Evolutionary conservation across 2,113 vertebrate species (phyloP).

Genomic region (Tyto alba): DNA sequence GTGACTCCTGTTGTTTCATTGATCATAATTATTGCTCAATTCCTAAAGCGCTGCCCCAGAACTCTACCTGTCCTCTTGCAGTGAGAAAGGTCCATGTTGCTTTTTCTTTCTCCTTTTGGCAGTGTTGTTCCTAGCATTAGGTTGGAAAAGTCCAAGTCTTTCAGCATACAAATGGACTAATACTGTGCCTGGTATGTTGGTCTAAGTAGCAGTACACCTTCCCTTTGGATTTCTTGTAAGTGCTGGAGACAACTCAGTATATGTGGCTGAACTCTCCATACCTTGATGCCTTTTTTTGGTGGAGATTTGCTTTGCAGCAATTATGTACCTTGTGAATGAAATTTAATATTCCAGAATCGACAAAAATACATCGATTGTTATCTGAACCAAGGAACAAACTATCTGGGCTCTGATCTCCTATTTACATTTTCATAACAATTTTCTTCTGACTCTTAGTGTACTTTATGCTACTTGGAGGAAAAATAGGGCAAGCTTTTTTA

Average conservation of each 20-base stretch:
- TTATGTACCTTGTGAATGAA: background rate
- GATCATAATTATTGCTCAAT: background rate
- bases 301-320: background rate
- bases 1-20: background rate
- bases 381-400: background rate
- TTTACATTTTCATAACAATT: background rate
- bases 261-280: background rate
- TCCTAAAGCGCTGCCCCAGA: background rate
- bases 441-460: background rate
- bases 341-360: background rate
- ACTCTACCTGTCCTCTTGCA: fast-evolving
- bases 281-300: background rate
- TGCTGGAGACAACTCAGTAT: background rate
- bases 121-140: background rate
- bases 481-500: background rate
- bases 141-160: background rate
- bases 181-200: background rate
- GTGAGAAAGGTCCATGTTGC: background rate
- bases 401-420: background rate
- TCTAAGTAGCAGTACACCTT: background rate
- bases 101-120: background rate
- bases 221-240: background rate
- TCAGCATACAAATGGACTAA: background rate
- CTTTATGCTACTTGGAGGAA: background rate
- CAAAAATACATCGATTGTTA: background rate